These are phyloP conservation scores for Drosophila meridiana DNA, from an alignment of 2,888 invertebrate species.

Conservation along the genomic window DNA sequence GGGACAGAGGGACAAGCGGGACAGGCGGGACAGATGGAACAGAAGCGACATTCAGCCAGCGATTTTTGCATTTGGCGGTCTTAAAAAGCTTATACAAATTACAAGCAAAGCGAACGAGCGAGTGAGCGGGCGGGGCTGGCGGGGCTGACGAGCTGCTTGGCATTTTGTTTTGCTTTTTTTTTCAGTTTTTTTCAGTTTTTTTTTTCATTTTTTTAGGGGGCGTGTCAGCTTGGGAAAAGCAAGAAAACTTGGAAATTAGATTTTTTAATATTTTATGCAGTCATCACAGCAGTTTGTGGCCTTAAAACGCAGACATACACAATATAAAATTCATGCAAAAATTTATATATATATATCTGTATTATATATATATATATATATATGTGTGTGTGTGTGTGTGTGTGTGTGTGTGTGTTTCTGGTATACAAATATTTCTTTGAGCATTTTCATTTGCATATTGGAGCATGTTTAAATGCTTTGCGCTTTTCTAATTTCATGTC, in stretches of 20 bases:
- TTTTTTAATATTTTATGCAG: constrained; percentile 78
- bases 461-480: constrained; percentile 73
- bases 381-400: background rate
- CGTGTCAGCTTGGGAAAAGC: constrained; percentile 49
- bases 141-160: constrained; percentile 15
- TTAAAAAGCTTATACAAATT: constrained; percentile 77
- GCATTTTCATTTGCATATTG: constrained; percentile 64
- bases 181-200: background rate
- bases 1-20: constrained; percentile 2
- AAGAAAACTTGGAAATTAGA: constrained; percentile 73
- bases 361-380: background rate
- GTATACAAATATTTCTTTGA: constrained; percentile 60
- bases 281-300: constrained; percentile 73
- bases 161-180: constrained; percentile 10
- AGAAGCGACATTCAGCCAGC: constrained; percentile 54
- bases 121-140: background rate
- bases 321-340: constrained; percentile 65
- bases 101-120: constrained; percentile 28
- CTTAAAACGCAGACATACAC: constrained; percentile 58
- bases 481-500: constrained; percentile 78
- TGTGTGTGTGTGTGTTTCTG: constrained; percentile 1
- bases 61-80: constrained; percentile 74
- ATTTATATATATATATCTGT: constrained; percentile 27
- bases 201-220: constrained; percentile 11
- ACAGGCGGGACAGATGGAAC: constrained; percentile 17